These are phyloP conservation scores for Gymnothorax javanicus DNA, from an alignment of 2,797 vertebrate genomes.

Conservation along the genomic window DNA sequence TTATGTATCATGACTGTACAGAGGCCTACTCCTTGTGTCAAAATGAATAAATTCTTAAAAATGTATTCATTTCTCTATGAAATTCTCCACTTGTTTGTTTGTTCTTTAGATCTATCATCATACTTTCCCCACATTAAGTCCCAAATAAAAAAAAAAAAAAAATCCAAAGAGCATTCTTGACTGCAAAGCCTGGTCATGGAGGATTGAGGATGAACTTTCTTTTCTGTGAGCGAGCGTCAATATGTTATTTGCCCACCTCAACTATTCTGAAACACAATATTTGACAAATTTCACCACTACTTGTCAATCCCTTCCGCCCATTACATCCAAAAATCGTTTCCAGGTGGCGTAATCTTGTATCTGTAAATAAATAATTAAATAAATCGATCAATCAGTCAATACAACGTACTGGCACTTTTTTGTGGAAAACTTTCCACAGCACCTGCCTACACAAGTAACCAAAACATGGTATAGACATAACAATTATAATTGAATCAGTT, in stretches of 20 bases:
- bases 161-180: background rate
- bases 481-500: too few species aligned
- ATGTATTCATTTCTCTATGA: background rate
- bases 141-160: background rate
- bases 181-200: background rate
- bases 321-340: background rate
- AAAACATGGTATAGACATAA: background rate
- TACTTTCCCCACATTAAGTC: background rate
- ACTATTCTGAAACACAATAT: background rate
- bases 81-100: too few species aligned
- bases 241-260: background rate
- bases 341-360: background rate
- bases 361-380: background rate
- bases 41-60: too few species aligned
- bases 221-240: background rate
- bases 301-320: background rate
- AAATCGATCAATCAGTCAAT: background rate
- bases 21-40: too few species aligned
- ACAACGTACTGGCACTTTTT: background rate
- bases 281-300: background rate
- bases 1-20: background rate
- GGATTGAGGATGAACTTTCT: conserved; percentile 4
- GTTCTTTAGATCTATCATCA: background rate
- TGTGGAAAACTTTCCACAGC: too few species aligned
- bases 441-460: background rate